phyloP scores from a whole-genome alignment of 2,113 vertebrate genomes.

The Acrocephalus kingi region DNA sequence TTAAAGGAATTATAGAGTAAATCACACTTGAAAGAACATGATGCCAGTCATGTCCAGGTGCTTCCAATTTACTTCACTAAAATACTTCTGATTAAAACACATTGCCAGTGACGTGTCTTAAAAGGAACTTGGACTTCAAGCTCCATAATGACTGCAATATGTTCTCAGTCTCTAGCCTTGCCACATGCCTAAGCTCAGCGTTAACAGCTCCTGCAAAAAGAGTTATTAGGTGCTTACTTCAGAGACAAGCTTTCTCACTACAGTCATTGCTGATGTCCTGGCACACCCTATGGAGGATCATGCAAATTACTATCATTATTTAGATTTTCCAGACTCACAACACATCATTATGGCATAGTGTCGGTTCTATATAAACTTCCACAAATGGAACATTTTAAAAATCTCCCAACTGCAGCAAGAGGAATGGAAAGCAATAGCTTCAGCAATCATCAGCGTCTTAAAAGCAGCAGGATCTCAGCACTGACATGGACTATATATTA shows the following conservation, averaged over 20 bases:
- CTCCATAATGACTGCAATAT: conserved; percentile 52
- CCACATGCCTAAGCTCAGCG: not conserved
- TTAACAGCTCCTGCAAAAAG: not conserved
- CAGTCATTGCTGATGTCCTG: conserved; percentile 32
- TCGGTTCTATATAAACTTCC: conserved; percentile 5
- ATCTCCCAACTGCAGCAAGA: not conserved
- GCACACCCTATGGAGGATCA: not conserved
- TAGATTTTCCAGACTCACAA: not conserved
- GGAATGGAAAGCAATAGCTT: conserved; percentile 3
- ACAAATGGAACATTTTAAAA: conserved; percentile 31
- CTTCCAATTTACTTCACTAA: conserved; percentile 47
- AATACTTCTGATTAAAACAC: conserved; percentile 39
- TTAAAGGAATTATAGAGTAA: conserved; percentile 32
- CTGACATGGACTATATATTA: not conserved
- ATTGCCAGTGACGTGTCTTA: conserved; percentile 25
- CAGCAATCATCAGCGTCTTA: not conserved
- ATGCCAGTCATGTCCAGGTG: conserved; percentile 16
- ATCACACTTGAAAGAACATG: not conserved
- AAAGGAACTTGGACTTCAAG: conserved; percentile 55
- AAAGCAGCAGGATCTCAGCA: not conserved
- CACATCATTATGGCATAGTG: not conserved
- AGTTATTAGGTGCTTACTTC: conserved; percentile 31
- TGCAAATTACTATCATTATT: not conserved
- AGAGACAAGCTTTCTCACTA: not conserved
- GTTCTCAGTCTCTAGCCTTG: not conserved